Evolutionary conservation across 2,113 vertebrate species (phyloP).

Genomic region (Electrona antarctica): DNA sequence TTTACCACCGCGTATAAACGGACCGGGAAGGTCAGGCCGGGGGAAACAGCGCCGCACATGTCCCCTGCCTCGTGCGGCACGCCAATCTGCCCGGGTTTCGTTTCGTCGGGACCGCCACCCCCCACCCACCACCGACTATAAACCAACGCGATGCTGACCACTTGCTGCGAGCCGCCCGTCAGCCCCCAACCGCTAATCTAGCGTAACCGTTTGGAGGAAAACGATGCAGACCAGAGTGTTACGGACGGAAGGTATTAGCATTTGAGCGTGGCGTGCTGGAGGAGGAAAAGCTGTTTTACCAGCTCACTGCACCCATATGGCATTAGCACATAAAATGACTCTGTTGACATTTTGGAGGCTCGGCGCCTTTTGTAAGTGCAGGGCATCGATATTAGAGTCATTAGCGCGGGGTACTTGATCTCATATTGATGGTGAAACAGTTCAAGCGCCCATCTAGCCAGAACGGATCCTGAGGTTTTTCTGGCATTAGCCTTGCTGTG

Average conservation of each 20-base stretch:
- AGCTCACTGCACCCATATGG: constrained; percentile 78
- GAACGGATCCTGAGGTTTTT: constrained; percentile 19
- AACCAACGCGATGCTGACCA: constrained; percentile 64
- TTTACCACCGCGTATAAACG: no score
- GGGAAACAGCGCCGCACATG: constrained; percentile 43
- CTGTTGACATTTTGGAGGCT: constrained; percentile 78
- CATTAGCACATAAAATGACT: constrained; percentile 78
- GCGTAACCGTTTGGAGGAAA: constrained; percentile 74
- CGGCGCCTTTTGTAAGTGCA: constrained; percentile 69
- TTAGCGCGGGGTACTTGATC: constrained; percentile 69
- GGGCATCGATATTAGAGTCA: constrained; percentile 75
- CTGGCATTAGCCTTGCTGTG: constrained; percentile 22
- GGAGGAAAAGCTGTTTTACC: constrained; percentile 76
- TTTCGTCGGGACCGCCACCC: constrained; percentile 73
- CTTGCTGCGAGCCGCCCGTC: constrained; percentile 68
- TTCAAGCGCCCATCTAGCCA: no score
- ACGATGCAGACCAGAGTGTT: constrained; percentile 72
- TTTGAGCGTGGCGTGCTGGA: constrained; percentile 65
- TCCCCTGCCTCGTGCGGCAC: constrained; percentile 52
- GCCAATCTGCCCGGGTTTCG: constrained; percentile 66
- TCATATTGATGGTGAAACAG: constrained; percentile 70
- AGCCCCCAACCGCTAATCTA: constrained; percentile 79
- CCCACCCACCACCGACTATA: constrained; percentile 49
- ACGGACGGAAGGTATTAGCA: constrained; percentile 67
- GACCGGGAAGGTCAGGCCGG: constrained; percentile 26